A percentile compares a stretch with the other conserved stretches of the same genome.
Evolutionary conservation across 2,888 invertebrate species (phyloP).

Genomic region (Capitulum mitella): DNA sequence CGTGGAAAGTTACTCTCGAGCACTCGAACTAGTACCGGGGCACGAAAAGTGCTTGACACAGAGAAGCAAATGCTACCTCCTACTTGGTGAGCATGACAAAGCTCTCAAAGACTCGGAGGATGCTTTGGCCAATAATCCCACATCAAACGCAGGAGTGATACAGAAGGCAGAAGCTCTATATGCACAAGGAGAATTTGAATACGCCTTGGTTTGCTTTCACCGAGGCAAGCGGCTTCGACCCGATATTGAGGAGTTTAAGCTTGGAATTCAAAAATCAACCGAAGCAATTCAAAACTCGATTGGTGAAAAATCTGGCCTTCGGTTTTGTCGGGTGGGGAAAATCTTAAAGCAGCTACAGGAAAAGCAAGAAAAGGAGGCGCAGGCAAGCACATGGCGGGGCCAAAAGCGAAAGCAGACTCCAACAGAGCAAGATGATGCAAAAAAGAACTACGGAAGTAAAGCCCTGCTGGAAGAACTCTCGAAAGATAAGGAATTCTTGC

Average conservation of each 20-base stretch:
- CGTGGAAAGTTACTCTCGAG: not conserved
- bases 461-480: not conserved
- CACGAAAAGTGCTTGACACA: not conserved
- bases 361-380: not conserved
- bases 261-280: not conserved
- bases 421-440: not conserved
- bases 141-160: not conserved
- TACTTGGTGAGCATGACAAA: not conserved
- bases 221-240: not conserved
- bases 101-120: conserved; percentile 14
- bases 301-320: not conserved
- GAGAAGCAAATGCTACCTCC: conserved; percentile 14
- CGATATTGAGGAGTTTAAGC: not conserved
- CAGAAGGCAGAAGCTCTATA: conserved; percentile 7
- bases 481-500: not conserved
- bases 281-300: conserved; percentile 7
- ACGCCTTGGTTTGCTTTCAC: conserved; percentile 5
- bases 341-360: not conserved
- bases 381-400: not conserved
- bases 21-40: not conserved
- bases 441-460: not conserved
- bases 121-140: not conserved
- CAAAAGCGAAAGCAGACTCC: not conserved
- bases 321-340: conserved; percentile 3
- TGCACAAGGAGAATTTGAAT: not conserved